phyloP scores from a whole-genome alignment of 2,888 invertebrate species.

The Dynastes maya region DNA sequence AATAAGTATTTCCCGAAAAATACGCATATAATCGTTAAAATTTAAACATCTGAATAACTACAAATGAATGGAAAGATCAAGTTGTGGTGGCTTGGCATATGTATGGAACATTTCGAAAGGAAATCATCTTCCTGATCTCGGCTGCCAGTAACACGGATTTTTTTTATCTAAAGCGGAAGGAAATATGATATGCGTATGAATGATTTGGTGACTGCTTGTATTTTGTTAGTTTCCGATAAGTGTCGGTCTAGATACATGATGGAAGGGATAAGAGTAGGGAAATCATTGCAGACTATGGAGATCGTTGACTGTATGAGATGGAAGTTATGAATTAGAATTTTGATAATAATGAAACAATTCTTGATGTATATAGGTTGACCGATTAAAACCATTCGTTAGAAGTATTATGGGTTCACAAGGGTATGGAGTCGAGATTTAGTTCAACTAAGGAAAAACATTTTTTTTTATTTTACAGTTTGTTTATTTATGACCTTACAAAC shows the following conservation, averaged over 20 bases:
- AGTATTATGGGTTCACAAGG: too few relatives aligned
- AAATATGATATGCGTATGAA: conserved; percentile 46
- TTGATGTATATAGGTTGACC: too few relatives aligned
- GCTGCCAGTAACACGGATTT: conserved; percentile 29
- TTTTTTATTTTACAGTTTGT: too few relatives aligned
- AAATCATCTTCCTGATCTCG: conserved; percentile 30
- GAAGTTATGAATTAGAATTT: not conserved
- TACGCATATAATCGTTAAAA: not conserved
- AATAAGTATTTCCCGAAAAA: not conserved
- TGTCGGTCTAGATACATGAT: not conserved
- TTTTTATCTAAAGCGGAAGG: conserved; percentile 51
- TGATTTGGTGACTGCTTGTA: conserved; percentile 8
- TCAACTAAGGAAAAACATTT: too few relatives aligned
- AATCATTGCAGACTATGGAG: too few relatives aligned
- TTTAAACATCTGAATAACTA: too few relatives aligned
- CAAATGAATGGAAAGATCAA: not conserved
- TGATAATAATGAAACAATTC: too few relatives aligned
- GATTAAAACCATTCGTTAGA: too few relatives aligned
- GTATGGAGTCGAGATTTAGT: too few relatives aligned
- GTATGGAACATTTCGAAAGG: not conserved
- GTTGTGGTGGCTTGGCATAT: not conserved
- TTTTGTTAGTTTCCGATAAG: too few relatives aligned
- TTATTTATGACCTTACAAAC: too few relatives aligned
- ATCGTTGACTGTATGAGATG: not conserved
- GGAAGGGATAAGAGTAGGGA: not conserved